Percentiles rank a stretch among this genome's conserved stretches.
phyloP scores from a whole-genome alignment of 2,113 vertebrate species.

The Dasyornis broadbenti region DNA sequence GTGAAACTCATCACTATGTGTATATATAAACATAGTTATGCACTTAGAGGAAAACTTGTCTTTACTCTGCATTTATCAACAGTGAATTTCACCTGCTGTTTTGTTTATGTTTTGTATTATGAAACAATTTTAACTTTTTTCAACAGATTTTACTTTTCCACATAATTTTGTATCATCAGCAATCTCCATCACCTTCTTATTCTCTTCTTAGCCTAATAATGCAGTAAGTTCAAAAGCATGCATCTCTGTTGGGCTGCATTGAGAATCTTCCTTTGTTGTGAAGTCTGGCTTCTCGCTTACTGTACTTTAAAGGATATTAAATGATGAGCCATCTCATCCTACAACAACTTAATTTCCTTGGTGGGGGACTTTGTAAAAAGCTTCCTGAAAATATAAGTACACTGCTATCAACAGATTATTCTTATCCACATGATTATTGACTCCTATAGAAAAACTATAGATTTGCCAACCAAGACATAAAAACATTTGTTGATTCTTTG shows the following conservation, averaged over 20 bases:
- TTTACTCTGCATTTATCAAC: not conserved
- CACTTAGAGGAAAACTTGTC: not conserved
- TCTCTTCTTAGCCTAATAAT: not conserved
- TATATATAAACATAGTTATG: not conserved
- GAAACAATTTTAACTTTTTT: not conserved
- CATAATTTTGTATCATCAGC: not conserved
- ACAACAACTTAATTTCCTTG: not conserved
- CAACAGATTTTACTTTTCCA: not conserved
- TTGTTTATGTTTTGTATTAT: not conserved
- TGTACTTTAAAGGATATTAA: not conserved
- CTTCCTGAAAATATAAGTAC: not conserved
- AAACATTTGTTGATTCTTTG: not conserved
- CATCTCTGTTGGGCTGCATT: not conserved
- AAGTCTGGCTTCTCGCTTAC: not conserved
- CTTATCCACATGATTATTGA: not conserved
- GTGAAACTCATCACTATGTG: not conserved
- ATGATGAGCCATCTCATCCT: not conserved
- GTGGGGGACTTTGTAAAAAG: not conserved
- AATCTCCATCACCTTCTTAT: not conserved
- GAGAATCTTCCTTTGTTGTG: not conserved
- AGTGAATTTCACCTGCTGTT: not conserved
- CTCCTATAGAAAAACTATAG: not conserved
- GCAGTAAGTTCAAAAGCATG: not conserved
- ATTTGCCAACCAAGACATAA: not conserved
- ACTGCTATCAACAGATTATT: not conserved